Evolutionary conservation across 1,140 invertebrate genomes (phyloP).

Genomic region (Aphelinus atriplicis): DNA sequence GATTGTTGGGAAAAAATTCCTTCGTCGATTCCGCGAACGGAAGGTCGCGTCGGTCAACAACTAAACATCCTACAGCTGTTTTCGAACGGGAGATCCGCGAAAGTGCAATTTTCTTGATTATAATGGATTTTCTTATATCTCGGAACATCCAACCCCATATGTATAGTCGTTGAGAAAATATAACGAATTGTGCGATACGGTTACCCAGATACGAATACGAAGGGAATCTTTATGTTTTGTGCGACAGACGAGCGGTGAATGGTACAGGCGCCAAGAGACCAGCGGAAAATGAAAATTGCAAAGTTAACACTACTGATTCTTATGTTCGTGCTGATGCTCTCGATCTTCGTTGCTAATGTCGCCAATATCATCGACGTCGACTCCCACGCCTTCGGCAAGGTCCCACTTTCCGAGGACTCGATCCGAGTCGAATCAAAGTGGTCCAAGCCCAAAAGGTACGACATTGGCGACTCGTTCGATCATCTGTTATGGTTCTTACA

Average conservation of each 20-base stretch:
- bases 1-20: too few species aligned
- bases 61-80: too few species aligned
- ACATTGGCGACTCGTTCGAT: conserved; percentile 67
- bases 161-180: too few species aligned
- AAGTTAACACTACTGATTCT: conserved; percentile 64
- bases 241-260: conserved; percentile 18
- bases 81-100: too few species aligned
- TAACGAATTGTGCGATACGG: too few species aligned
- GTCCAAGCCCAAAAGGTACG: conserved; percentile 57
- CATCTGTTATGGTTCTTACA: conserved; percentile 83
- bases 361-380: conserved; percentile 68
- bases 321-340: conserved; percentile 66
- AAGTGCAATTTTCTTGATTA: too few species aligned
- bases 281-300: conserved; percentile 64
- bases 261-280: background rate
- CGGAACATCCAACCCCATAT: too few species aligned
- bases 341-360: conserved; percentile 69
- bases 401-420: conserved; percentile 17
- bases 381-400: conserved; percentile 46
- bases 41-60: too few species aligned
- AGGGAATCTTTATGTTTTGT: conserved; percentile 5
- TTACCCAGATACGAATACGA: background rate
- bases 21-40: too few species aligned
- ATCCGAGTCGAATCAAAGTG: conserved; percentile 37
- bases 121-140: too few species aligned